Evolutionary conservation across 2,113 vertebrate genomes (phyloP), one percentile per base, ranked within the genome.

Genomic region (Psilopsiagon aymara): DNA sequence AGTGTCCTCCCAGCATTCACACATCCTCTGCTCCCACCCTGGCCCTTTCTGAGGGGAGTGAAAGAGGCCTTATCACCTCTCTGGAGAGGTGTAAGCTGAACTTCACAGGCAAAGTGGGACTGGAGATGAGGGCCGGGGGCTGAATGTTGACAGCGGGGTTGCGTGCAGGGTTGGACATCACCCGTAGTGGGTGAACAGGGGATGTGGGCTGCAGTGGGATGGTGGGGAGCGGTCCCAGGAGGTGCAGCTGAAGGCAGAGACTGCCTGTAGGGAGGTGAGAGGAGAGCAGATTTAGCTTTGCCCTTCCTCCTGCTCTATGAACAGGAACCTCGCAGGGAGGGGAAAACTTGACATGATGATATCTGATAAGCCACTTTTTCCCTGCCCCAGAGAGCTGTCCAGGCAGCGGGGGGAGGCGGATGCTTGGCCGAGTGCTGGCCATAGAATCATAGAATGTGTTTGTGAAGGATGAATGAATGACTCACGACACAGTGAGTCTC

Each of bases 291-390:
- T 78, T 64, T 16, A 5, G 11, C 69, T 87, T 86, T 51, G 43
- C 25, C 28, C 31, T 91, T 74, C 77, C 62, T 83, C 29, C 80
- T 68, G 60, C 57, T 93, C 52, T 57, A 8, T 63, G 52, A 95
- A 78, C 33, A 87, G 86, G 73, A 97, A 88, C 86, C 43, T 88
- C 4, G 2, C 11, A 18, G 73, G 33, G 91, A 95, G 51, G 80
- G 95, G 89, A 97, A 95, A 97, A 96, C 60, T 94, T 96, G 94
- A 94, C 81, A 88, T 77, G 80, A 68, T 92, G 62, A 10, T 78
- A 25, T 91, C 81, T 96, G 94, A 97, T 97, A 97, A 96, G 91
- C 94, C 91, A 97, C 63, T 94, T 96, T 97, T 97, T 97, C 96
- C 96, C 74, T 6, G 1, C 92, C 82, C 59, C 79, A 76, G 82